phyloP scores from a whole-genome alignment of 2,797 vertebrate genomes.

The Perodicticus potto region DNA sequence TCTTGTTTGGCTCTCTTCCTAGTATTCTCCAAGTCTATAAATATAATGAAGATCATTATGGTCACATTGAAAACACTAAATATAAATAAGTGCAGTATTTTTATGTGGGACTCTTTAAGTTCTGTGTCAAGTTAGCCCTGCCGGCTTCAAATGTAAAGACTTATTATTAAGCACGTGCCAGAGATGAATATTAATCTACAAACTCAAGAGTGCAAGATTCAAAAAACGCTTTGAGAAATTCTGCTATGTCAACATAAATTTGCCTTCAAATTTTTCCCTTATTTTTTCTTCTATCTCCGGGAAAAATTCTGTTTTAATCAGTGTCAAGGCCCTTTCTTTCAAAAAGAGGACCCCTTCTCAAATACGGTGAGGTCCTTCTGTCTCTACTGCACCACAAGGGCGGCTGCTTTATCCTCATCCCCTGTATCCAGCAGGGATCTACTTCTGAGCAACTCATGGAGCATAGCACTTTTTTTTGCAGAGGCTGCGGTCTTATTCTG shows the following conservation, averaged over 20 bases:
- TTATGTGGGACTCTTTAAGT: neutral
- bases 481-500: neutral
- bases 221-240: neutral
- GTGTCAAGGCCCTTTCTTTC: neutral
- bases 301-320: neutral
- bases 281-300: neutral
- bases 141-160: neutral
- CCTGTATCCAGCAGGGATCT: neutral
- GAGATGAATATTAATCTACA: neutral
- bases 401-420: fast-evolving
- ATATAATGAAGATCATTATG: neutral
- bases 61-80: neutral
- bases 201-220: neutral
- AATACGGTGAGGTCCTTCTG: neutral
- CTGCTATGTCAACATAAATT: neutral
- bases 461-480: neutral
- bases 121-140: neutral
- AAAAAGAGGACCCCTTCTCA: neutral
- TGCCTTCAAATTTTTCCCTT: neutral
- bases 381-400: neutral
- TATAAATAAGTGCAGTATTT: neutral
- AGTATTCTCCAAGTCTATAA: neutral
- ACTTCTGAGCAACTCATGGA: neutral
- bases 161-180: neutral
- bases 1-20: neutral